Evolutionary conservation across 2,113 vertebrate genomes (phyloP).

Genomic region (Oncorhynchus keta): DNA sequence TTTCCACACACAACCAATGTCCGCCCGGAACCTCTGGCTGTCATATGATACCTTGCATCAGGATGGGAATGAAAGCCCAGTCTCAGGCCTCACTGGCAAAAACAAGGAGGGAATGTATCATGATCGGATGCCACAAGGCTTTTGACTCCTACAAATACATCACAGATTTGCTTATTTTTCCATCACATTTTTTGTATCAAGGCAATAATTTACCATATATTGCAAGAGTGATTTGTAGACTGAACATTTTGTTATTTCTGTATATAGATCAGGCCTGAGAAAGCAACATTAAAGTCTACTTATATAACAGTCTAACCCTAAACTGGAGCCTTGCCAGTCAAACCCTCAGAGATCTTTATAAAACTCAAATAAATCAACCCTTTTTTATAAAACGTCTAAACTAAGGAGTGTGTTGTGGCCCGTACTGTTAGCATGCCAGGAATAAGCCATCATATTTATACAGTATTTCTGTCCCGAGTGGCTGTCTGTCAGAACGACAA

Average conservation of each 20-base stretch:
- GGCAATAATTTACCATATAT: too few species aligned
- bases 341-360: slow-evolving; percentile 24
- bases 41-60: slow-evolving; percentile 43
- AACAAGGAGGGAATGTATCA: slow-evolving; percentile 28
- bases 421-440: slow-evolving; percentile 13
- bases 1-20: slow-evolving; percentile 33
- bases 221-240: neutral
- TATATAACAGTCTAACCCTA: slow-evolving; percentile 12
- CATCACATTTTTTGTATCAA: too few species aligned
- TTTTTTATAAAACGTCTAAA: slow-evolving; percentile 35
- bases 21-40: slow-evolving; percentile 28
- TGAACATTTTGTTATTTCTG: neutral
- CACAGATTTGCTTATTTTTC: neutral
- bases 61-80: slow-evolving; percentile 38
- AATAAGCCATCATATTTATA: slow-evolving; percentile 38
- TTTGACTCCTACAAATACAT: neutral
- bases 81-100: slow-evolving; percentile 37
- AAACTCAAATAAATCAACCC: neutral
- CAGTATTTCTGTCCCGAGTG: neutral
- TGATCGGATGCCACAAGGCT: slow-evolving; percentile 6
- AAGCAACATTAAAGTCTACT: neutral
- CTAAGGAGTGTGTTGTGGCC: slow-evolving; percentile 14
- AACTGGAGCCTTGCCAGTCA: slow-evolving; percentile 33
- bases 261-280: slow-evolving; percentile 8
- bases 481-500: neutral